phyloP scores from a whole-genome alignment of 2,113 vertebrate genomes.

The Mesoclemmys tuberculata region DNA sequence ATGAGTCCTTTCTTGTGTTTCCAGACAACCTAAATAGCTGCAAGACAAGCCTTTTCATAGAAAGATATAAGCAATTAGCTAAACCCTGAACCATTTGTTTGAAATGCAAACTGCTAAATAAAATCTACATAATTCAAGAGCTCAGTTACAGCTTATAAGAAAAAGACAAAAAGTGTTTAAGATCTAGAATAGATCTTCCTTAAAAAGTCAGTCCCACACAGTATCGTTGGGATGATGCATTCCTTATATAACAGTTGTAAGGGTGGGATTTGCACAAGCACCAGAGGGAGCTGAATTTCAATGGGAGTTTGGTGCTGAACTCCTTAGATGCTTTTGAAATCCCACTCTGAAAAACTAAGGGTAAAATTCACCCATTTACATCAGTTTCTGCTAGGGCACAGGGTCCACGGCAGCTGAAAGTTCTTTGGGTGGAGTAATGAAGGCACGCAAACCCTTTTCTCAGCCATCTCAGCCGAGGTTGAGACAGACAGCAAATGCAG shows the following conservation, averaged over 20 bases:
- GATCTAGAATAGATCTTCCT: background rate
- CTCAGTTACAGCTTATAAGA: background rate
- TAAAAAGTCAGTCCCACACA: background rate
- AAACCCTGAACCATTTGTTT: background rate
- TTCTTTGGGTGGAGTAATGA: background rate
- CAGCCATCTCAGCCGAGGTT: background rate
- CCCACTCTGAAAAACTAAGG: background rate
- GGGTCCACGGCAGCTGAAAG: background rate
- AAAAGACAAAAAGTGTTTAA: background rate
- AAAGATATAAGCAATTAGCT: background rate
- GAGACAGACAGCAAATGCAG: background rate
- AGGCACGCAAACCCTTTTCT: fast-evolving
- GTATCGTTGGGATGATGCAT: background rate
- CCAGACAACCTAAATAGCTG: background rate
- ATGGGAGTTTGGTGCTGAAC: background rate
- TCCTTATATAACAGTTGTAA: background rate
- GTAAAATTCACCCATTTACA: background rate
- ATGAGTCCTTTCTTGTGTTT: background rate
- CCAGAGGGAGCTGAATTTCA: background rate
- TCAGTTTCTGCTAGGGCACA: background rate
- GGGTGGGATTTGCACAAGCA: fast-evolving
- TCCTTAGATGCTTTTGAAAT: background rate
- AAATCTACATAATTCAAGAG: background rate
- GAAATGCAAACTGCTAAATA: background rate
- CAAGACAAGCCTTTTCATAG: background rate